Conservation (phyloP, 2,888 invertebrate species). For the Eristalinus aeneus region DNA sequence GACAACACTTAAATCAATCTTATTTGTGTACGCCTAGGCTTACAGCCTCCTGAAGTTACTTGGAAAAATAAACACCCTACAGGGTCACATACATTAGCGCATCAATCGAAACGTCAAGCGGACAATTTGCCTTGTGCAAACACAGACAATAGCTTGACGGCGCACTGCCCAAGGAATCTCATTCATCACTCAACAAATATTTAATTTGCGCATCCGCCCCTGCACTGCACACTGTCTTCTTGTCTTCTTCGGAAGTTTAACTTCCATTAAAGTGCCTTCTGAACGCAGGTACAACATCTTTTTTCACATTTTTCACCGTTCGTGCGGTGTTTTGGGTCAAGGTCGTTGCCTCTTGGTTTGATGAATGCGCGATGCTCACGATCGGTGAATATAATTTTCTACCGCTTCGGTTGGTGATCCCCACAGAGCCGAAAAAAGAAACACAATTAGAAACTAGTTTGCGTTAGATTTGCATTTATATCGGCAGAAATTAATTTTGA, state of each 20-base stretch:
- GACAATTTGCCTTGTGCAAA: neutral
- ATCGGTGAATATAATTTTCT: too few species aligned
- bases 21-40: neutral
- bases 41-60: neutral
- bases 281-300: neutral
- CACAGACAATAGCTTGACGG: neutral
- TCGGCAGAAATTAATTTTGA: conserved; percentile 14
- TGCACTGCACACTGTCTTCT: neutral
- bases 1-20: neutral
- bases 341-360: conserved; percentile 5
- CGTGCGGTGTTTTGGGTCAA: conserved; percentile 35
- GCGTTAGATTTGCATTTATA: neutral
- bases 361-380: neutral
- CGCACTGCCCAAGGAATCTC: neutral
- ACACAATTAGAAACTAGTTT: conserved; percentile 2
- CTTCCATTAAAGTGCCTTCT: neutral
- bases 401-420: neutral
- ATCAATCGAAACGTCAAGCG: neutral
- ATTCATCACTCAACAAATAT: neutral
- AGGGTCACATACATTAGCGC: neutral
- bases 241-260: neutral
- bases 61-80: neutral
- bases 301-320: conserved; percentile 3
- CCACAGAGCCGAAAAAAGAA: neutral
- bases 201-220: neutral